Evolutionary conservation across 1,140 invertebrate genomes (phyloP), one percentile per base, ranked within the genome.

Genomic region (Eueides isabella): DNA sequence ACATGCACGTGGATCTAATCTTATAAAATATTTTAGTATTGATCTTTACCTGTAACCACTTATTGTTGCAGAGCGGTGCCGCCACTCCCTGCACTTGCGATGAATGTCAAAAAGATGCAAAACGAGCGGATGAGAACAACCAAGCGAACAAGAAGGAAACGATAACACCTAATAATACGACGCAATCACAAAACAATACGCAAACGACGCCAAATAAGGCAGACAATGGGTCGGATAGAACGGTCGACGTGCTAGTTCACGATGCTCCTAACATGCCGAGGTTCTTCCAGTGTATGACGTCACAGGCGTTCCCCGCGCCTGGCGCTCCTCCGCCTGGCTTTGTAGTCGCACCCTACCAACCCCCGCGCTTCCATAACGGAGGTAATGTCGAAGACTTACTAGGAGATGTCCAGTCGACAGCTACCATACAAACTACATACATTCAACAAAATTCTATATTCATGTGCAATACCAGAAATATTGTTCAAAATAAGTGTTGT

Each of bases 301-400:
- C 91, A 74, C 82, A 84, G 12, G 85, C 89, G 9, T 91, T 87
- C 71, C 89, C 91, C 5, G 87, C 4, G 5, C 35, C 35, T 14
- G 35, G 35, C 4, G 35, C 35, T 0, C 35, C 14, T 14, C 35
- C 35, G 4, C 35, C 35, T 12, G 35, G 35, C 14, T 38, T 38
- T 14, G 35, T 38, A 38, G 35, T 38, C 35, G 35, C 87, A 14
- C 87, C 91, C 0, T 90, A 88, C 75, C 89, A 90, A 76, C 76
- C 84, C 0, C 87, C 85, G 9, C 76, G 86, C 9, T 93, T 93
- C 80, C 87, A 90, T 76, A 93, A 88, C 3, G 93, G 91, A 31
- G 93, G 91, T 14, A 94, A 92, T 71, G 86, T 93, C 9, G 92
- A 93, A 74, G 93, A 94, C 72, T 79, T 94, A 29, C 73, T 93